Conservation (phyloP, 2,797 vertebrate genomes). For the Micrastur ruficollis region DNA sequence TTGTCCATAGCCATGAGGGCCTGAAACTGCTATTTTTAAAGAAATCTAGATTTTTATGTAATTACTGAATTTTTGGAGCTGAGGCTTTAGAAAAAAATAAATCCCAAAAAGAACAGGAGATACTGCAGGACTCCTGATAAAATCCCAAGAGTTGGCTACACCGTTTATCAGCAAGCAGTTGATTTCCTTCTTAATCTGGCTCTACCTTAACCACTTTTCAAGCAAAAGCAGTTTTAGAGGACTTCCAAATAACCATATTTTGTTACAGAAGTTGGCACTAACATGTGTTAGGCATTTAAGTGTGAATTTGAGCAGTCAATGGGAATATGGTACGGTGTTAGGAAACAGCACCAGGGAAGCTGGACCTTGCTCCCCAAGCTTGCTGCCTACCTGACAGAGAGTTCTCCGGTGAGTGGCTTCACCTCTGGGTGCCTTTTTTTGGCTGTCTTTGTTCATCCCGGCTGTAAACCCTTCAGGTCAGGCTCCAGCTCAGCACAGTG, state of each 20-base stretch:
- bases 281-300: neutral
- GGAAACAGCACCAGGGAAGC: neutral
- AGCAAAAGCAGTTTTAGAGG: neutral
- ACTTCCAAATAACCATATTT: neutral
- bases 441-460: neutral
- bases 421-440: neutral
- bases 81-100: neutral
- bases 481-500: neutral
- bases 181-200: neutral
- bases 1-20: fast-evolving
- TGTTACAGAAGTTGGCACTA: neutral
- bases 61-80: neutral
- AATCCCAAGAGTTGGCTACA: neutral
- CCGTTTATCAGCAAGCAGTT: neutral
- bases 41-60: too few relatives aligned
- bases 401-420: neutral
- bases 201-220: neutral
- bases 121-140: too few relatives aligned
- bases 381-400: neutral
- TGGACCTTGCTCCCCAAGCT: neutral
- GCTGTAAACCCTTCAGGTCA: neutral
- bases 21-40: neutral
- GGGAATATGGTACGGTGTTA: neutral
- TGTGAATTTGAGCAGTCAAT: neutral
- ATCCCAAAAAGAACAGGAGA: neutral